Percentiles rank a stretch among this genome's conserved stretches.
Evolutionary conservation across 2,888 invertebrate species (phyloP).

Genomic region (Patella caerulea): DNA sequence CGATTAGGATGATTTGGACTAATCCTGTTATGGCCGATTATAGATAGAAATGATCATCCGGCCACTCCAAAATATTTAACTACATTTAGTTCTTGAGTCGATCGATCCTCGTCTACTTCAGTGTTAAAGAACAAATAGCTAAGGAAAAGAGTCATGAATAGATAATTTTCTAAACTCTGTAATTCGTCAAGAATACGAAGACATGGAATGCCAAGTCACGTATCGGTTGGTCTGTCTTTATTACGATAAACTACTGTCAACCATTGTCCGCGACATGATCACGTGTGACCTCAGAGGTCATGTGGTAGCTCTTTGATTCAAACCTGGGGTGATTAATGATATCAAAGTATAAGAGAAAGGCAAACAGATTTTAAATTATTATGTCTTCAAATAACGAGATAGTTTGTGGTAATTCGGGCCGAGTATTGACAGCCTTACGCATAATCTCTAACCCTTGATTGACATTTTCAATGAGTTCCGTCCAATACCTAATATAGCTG

Average conservation of each 20-base stretch:
- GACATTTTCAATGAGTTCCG: conserved; percentile 11
- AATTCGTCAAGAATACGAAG: conserved; percentile 35
- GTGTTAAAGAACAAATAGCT: conserved; percentile 24
- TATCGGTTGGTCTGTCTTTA: conserved; percentile 29
- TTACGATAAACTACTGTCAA: conserved; percentile 39
- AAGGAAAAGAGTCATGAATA: conserved; percentile 32
- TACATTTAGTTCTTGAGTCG: too few species aligned
- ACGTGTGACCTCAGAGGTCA: conserved; percentile 23
- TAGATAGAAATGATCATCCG: too few species aligned
- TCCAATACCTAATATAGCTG: conserved; percentile 15
- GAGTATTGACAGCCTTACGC: background rate
- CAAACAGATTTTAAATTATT: conserved; percentile 19
- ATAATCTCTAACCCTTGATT: conserved; percentile 4
- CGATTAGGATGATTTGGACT: too few species aligned
- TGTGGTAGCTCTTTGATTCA: conserved; percentile 14
- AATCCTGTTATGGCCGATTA: too few species aligned
- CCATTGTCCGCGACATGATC: conserved; percentile 27
- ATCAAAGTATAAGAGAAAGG: conserved; percentile 20
- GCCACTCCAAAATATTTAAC: too few species aligned
- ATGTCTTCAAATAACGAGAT: background rate
- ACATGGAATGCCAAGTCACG: conserved; percentile 39
- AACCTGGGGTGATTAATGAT: conserved; percentile 23
- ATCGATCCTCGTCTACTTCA: background rate
- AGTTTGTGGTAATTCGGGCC: conserved; percentile 7
- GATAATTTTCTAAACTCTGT: conserved; percentile 35